Percentiles rank a stretch among this genome's conserved stretches.
phyloP scores from a whole-genome alignment of 2,113 vertebrate species.

The Pterocles burchelli region DNA sequence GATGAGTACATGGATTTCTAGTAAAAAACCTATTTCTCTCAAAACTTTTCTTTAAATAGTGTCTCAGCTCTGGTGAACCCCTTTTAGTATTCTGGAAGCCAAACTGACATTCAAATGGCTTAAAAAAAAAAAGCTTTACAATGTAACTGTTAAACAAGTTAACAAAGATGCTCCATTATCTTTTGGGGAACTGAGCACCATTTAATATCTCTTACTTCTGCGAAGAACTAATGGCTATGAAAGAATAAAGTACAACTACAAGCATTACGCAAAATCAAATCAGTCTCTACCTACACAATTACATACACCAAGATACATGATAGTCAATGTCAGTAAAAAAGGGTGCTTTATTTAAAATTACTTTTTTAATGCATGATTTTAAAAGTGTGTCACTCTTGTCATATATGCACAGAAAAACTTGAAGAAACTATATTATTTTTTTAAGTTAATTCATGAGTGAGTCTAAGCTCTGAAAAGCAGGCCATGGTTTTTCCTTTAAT shows the following conservation, averaged over 20 bases:
- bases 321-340: not conserved
- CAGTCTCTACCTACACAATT: not conserved
- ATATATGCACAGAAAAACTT: not conserved
- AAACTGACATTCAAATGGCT: not conserved
- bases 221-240: not conserved
- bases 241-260: not conserved
- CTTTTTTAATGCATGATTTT: not conserved
- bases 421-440: not conserved
- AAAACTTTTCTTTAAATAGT: not conserved
- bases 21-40: not conserved
- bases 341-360: not conserved
- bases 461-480: constrained; percentile 14
- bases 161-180: not conserved
- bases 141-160: not conserved
- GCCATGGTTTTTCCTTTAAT: not conserved
- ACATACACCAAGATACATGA: not conserved
- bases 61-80: not conserved
- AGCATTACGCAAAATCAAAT: not conserved
- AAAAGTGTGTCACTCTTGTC: not conserved
- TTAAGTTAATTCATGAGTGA: not conserved
- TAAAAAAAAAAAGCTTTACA: not conserved
- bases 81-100: not conserved
- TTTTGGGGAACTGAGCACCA: not conserved
- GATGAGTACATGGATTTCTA: not conserved
- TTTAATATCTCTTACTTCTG: not conserved